Evolutionary conservation across 2,797 vertebrate genomes (phyloP), one percentile per base, ranked within the genome.

Genomic region (Myripristis jacobus): DNA sequence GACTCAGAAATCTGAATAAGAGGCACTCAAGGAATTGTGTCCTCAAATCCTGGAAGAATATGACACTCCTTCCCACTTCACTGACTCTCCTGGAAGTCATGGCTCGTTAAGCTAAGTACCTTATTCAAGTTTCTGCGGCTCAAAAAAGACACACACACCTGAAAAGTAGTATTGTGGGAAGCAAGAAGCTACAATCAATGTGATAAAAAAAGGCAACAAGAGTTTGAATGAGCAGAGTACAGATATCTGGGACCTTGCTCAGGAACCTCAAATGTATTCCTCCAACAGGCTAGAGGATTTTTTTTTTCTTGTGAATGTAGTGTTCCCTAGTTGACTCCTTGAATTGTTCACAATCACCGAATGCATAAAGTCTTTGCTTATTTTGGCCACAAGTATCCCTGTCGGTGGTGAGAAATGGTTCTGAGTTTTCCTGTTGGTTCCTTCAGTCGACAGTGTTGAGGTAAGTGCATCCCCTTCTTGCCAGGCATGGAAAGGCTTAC

Each of bases 371-470:
- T 83, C 70, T 69, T 58, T 44, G 22, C 46, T 41, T 47, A n/a
- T 16, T 80, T 89, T 91, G 88, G 87, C 88, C 84, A 81, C 77
- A 41, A 74, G 36, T 75, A 71, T 86, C 75, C 78, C 75, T 65
- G 73, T 61, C 73, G 68, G 66, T 34, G 70, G 68, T 47, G 57
- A 67, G 57, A 63, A 70, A 18, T 51, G 53, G 57, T 54, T 15
- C 43, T 69, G 52, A 22, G 50, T 58, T 66, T 77, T 66, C 73
- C 48, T 73, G 69, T 51, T 31, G 22, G 34, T 61, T 84, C 75
- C 81, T 87, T 83, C 82, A 61, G 34, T 90, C 73, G 70, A 75
- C 77, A 72, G 74, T 72, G 77, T 64, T 84, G 88, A 87, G 89
- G 87, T 89, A 89, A 88, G 83, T 83, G 83, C 73, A 34, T 85